Evolutionary conservation across 2,888 invertebrate species (phyloP), one percentile per base, ranked within the genome.

Genomic region (Pheosia tremula): DNA sequence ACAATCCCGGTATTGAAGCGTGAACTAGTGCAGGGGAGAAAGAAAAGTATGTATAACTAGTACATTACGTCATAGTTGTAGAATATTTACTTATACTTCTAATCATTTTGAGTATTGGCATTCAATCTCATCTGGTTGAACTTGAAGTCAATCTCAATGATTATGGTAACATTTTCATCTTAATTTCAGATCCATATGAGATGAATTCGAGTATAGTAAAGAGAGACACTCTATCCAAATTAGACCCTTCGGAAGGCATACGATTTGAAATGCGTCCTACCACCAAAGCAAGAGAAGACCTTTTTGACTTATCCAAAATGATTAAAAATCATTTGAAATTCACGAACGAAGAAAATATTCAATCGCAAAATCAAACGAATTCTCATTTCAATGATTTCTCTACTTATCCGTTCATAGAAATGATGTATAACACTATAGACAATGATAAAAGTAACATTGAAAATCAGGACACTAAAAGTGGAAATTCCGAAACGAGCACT

Each of bases 251-350:
- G 7, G 82, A 84, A 70, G 84, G 81, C 2, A 62, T 84, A 8
- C 62, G 74, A 61, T 67, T 85, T 9, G 75, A 85, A 70, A 4
- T 79, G 0, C 65, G 62, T 7, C 77, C 81, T 0, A 76, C 74
- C 5, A 59, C 64, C 1, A 45, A 36, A 37, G 0, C 54, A 3
- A 59, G 72, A 55, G 78, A 83, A 0, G 76, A 78, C 5, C 38
- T 43, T 0, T 0, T 38, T 1, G 70, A 72, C 1, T n/a, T 82
- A 0, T 53, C 72, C 5, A 75, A 74, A 43, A 45, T 63, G 0
- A 9, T 82, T 4, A 62, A 70, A 4, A 79, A 84, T 56, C 82
- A 86, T 54, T 13, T 87, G 0, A 79, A 80, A 66, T 41, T 77
- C 6, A 49, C 68, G 52, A 64, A 38, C 41, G 38, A 56, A 0